A percentile compares a stretch with the other conserved stretches of the same genome.
These are phyloP conservation scores for Erebia ligea DNA, from an alignment of 2,888 invertebrate species.

Conservation along the genomic window DNA sequence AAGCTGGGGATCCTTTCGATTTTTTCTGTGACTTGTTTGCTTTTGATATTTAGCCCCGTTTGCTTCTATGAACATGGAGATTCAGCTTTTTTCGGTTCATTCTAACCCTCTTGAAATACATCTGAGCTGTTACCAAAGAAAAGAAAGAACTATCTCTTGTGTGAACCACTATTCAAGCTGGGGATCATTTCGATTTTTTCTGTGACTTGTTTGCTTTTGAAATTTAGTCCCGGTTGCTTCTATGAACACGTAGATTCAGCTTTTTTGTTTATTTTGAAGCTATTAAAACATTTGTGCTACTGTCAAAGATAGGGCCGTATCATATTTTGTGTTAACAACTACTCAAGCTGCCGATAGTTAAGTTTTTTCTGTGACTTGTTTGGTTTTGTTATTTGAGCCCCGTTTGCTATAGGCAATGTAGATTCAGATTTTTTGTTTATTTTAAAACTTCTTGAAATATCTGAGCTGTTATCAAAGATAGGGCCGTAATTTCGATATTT, in stretches of 20 bases:
- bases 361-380: slow-evolving; percentile 4
- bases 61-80: no score
- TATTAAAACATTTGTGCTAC: slow-evolving; percentile 52
- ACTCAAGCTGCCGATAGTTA: slow-evolving; percentile 20
- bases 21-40: not conserved
- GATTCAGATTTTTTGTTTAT: no score
- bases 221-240: no score
- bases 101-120: slow-evolving; percentile 43
- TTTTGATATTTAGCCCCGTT: not conserved
- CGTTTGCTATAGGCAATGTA: no score
- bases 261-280: slow-evolving; percentile 9
- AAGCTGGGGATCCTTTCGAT: slow-evolving; percentile 17
- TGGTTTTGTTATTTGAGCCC: not conserved
- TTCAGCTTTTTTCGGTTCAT: no score
- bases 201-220: not conserved
- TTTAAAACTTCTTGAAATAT: slow-evolving; percentile 42
- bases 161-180: slow-evolving; percentile 25
- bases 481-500: slow-evolving; percentile 15
- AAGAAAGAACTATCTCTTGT: slow-evolving; percentile 20
- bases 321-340: slow-evolving; percentile 27
- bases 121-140: slow-evolving; percentile 47
- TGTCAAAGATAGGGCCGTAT: slow-evolving; percentile 44
- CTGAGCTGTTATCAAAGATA: slow-evolving; percentile 47
- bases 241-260: no score
- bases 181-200: slow-evolving; percentile 17